phyloP scores from a whole-genome alignment of 1,140 invertebrate genomes.

The Theocolax elegans region DNA sequence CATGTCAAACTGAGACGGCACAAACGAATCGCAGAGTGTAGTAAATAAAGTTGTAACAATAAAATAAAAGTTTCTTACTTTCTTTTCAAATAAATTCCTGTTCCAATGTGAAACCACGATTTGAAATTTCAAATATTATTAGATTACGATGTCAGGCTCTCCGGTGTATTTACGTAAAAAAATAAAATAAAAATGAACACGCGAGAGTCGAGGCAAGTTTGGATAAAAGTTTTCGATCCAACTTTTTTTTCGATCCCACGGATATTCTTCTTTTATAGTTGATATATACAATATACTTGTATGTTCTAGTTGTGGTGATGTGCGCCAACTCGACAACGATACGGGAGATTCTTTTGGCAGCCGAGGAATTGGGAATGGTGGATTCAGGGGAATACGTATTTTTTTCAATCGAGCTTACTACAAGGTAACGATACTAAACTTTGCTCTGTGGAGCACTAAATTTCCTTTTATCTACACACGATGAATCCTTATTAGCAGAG shows the following conservation, averaged over 20 bases:
- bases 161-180: neutral
- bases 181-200: neutral
- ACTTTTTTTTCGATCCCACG: neutral
- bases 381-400: constrained; percentile 97
- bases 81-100: neutral
- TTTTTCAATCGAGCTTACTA: constrained; percentile 95
- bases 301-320: constrained; percentile 87
- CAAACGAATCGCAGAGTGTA: too few relatives aligned
- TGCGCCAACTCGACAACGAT: constrained; percentile 91
- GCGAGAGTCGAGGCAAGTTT: neutral
- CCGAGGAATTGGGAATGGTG: constrained; percentile 92
- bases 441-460: too few relatives aligned
- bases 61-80: neutral
- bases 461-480: too few relatives aligned
- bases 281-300: too few relatives aligned
- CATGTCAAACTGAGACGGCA: too few relatives aligned
- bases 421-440: constrained; percentile 32
- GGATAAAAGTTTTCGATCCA: neutral
- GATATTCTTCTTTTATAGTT: neutral
- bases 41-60: too few relatives aligned
- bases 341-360: constrained; percentile 88
- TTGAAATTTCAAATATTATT: constrained; percentile 5
- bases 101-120: too few relatives aligned
- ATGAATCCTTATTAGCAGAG: too few relatives aligned
- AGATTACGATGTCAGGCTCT: neutral